Evolutionary conservation across 2,888 invertebrate species (phyloP), one percentile per base, ranked within the genome.

Genomic region (Aelia acuminata): DNA sequence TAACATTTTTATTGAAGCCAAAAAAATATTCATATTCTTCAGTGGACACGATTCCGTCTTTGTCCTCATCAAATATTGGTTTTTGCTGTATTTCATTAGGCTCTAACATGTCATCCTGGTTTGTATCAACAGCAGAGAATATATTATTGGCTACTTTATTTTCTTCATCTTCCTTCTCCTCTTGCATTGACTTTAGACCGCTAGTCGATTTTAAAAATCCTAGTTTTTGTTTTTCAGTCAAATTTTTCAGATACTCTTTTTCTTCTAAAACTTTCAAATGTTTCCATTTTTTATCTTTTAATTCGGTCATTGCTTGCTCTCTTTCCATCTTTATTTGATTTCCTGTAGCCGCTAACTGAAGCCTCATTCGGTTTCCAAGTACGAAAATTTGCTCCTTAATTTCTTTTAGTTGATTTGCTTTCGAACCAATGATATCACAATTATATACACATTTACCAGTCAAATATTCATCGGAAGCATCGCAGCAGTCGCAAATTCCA

Each of bases 401-500:
- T 91, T 96, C 95, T 0, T 96, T 96, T 91, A 95, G 95, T 85
- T 95, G 94, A 90, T 95, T 93, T 0, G 97, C 97, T 90, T 95
- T 96, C 90, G 94, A 93, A 1, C 97, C 97, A 87, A 98, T 92
- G 91, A 97, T 97, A 89, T 94, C 93, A 92, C 98, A 98, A 89
- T 94, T 96, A 92, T 98, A 96, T 0, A 93, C 90, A 92, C 98
- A 98, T 10, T 93, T 92, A n/a, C 22, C 93, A 92, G 35, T 93
- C 11, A 93, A 93, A 91, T 98, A 96, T 92, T 97, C 97, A 92
- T 97, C 97, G 84, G 96, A 96, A n/a, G 97, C 97, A 93, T 97
- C 97, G 92, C 97, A 97, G 91, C 98, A 98, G 92, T 98, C 99
- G 93, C 98, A 98, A 90, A 98, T 95, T 13, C 97, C 97, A 94